Evolutionary conservation across 1,140 invertebrate genomes (phyloP).

Genomic region (Zaprionus inermis): DNA sequence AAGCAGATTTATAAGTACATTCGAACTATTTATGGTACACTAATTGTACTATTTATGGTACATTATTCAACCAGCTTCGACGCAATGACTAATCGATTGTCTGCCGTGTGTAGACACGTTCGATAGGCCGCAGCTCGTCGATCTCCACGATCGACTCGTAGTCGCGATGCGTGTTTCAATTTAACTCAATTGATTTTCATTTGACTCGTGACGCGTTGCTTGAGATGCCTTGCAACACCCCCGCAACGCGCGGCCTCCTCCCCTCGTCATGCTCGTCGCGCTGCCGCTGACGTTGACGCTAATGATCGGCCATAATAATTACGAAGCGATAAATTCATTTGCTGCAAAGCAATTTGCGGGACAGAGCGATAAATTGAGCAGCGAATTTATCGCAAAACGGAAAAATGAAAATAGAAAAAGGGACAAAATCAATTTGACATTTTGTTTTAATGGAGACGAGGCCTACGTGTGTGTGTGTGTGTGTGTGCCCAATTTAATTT

Average conservation of each 20-base stretch:
- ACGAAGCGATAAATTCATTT: conserved; percentile 72
- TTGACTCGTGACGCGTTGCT: conserved; percentile 63
- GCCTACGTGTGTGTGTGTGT: neutral
- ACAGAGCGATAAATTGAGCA: conserved; percentile 23
- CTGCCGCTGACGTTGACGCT: conserved; percentile 61
- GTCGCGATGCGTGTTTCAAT: conserved; percentile 58
- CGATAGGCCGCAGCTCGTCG: neutral
- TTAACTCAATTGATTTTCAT: conserved; percentile 74
- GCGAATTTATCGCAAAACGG: conserved; percentile 12
- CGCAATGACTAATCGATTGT: neutral
- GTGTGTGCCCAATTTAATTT: neutral
- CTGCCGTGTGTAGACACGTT: conserved; percentile 2
- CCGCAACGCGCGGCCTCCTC: neutral
- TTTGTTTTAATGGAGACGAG: neutral
- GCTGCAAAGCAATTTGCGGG: conserved; percentile 28
- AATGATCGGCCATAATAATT: conserved; percentile 72
- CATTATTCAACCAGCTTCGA: too few species aligned
- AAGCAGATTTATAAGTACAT: neutral
- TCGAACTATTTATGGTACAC: neutral
- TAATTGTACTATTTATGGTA: too few species aligned
- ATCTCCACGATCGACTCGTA: neutral
- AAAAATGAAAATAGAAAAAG: conserved; percentile 19
- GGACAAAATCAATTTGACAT: conserved; percentile 12
- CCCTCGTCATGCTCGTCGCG: neutral
- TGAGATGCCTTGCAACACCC: conserved; percentile 6